A percentile compares a stretch with the other conserved stretches of the same genome.
phyloP scores from a whole-genome alignment of 1,140 invertebrate species.

The Polypedilum pembai region DNA sequence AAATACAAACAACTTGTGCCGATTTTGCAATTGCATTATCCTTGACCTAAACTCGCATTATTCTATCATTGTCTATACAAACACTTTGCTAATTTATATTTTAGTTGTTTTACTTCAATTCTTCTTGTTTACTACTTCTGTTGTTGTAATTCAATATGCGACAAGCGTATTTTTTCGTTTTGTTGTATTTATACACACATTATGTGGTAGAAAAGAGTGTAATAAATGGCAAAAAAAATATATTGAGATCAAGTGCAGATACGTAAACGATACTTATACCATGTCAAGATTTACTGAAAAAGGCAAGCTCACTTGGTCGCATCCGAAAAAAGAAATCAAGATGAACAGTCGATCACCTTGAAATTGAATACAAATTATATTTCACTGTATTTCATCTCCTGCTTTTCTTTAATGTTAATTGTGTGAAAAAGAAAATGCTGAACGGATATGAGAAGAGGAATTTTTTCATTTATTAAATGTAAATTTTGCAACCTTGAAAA shows the following conservation, averaged over 20 bases:
- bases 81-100: no score
- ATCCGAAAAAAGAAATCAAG: no score
- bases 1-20: not conserved
- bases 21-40: conserved; percentile 22
- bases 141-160: not conserved
- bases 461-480: no score
- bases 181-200: not conserved
- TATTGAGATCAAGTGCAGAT: conserved; percentile 17
- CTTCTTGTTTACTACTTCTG: not conserved
- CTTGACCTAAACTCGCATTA: conserved; percentile 27
- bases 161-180: not conserved
- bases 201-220: not conserved
- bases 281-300: no score
- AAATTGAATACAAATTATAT: no score
- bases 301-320: no score
- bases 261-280: not conserved
- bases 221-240: not conserved
- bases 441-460: no score
- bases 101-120: not conserved
- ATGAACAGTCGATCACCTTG: no score
- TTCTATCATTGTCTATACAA: not conserved
- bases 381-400: no score
- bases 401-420: no score
- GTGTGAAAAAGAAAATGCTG: no score
- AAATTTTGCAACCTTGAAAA: no score